These are phyloP conservation scores for Trinorchestia longiramus DNA, from an alignment of 1,140 invertebrate genomes.

Conservation along the genomic window DNA sequence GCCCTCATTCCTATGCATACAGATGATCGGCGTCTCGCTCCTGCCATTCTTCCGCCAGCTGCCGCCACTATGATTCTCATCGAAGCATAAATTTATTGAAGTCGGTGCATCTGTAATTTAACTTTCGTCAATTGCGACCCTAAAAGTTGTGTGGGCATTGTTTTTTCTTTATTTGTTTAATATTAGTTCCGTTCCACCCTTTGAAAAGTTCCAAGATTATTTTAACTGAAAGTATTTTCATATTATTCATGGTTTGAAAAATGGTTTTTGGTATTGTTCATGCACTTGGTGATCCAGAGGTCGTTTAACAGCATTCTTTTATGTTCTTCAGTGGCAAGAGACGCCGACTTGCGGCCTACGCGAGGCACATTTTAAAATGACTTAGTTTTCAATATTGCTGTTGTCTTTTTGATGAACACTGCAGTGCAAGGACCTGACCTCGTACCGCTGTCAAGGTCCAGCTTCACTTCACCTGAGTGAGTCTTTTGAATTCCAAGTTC, in stretches of 20 bases:
- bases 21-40: background rate
- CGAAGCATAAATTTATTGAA: background rate
- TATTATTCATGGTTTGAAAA: background rate
- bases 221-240: background rate
- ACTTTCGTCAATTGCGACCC: background rate
- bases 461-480: background rate
- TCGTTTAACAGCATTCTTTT: background rate
- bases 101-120: background rate
- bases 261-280: background rate
- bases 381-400: background rate
- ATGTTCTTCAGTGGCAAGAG: background rate
- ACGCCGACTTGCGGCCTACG: background rate
- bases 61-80: background rate
- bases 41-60: background rate
- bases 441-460: background rate
- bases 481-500: background rate
- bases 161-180: background rate
- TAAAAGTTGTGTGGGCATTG: background rate
- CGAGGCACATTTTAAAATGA: background rate
- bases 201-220: background rate
- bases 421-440: background rate
- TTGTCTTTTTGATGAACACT: background rate
- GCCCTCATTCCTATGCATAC: background rate
- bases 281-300: background rate
- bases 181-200: background rate